Conservation (phyloP, 1,140 invertebrate species). For the Formica selysi region DNA sequence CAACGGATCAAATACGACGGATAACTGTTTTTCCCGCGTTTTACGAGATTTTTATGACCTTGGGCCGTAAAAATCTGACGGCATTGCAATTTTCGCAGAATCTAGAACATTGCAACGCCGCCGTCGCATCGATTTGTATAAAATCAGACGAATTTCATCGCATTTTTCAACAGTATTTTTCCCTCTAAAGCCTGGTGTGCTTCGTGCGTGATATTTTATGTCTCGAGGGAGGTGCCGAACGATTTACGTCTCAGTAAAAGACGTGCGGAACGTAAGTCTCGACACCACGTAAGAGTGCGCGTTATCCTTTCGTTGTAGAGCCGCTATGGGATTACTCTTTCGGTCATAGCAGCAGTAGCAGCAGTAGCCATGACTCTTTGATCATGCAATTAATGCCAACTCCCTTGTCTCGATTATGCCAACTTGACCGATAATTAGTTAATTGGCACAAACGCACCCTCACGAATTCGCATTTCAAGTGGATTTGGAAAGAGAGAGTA, state of each 20-base stretch:
- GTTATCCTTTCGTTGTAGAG: neutral
- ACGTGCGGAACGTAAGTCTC: constrained; percentile 12
- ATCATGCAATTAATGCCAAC: constrained; percentile 72
- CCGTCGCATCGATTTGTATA: constrained; percentile 52
- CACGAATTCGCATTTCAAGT: constrained; percentile 54
- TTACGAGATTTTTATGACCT: constrained; percentile 54
- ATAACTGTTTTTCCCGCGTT: constrained; percentile 29
- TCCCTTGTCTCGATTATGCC: constrained; percentile 30
- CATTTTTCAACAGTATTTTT: constrained; percentile 39
- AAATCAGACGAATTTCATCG: constrained; percentile 35
- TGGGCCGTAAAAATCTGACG: constrained; percentile 41
- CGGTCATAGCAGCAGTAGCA: neutral
- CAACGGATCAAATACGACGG: constrained; percentile 39
- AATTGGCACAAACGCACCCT: constrained; percentile 55
- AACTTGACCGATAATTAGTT: constrained; percentile 61
- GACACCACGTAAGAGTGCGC: too few relatives aligned
- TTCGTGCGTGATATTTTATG: constrained; percentile 39
- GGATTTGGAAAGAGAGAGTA: constrained; percentile 19
- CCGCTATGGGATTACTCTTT: neutral
- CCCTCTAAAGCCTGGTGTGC: neutral
- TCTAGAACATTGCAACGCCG: constrained; percentile 1
- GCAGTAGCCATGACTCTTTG: constrained; percentile 59
- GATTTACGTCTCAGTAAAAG: constrained; percentile 19
- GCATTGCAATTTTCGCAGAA: neutral
- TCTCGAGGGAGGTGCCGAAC: constrained; percentile 1